phyloP scores from a whole-genome alignment of 2,888 invertebrate genomes.

The Cataglyphis cursor region DNA sequence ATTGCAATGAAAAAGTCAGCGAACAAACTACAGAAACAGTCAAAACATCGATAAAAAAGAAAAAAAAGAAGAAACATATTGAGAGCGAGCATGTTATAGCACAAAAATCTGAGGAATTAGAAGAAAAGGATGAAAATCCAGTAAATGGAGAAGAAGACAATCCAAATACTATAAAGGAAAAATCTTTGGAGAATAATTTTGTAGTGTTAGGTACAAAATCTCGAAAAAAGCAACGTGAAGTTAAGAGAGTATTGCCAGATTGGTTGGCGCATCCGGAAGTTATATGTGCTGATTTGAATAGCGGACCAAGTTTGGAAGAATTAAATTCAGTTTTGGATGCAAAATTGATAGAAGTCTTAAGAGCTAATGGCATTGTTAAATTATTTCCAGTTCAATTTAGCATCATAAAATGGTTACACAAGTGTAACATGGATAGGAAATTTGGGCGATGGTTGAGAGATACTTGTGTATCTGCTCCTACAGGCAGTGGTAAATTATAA shows the following conservation, averaged over 20 bases:
- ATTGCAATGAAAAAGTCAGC: not conserved
- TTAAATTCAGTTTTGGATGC: constrained; percentile 89
- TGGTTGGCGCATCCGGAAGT: constrained; percentile 95
- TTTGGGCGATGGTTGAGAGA: constrained; percentile 92
- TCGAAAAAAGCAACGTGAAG: constrained; percentile 82
- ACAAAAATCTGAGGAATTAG: constrained; percentile 11
- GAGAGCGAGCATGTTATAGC: not conserved
- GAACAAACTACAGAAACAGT: constrained; percentile 3
- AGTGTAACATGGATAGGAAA: constrained; percentile 89
- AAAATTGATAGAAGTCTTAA: constrained; percentile 89
- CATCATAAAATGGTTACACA: constrained; percentile 92
- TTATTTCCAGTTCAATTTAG: constrained; percentile 95
- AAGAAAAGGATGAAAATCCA: not conserved
- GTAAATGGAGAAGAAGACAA: constrained; percentile 2
- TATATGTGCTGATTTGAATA: constrained; percentile 91
- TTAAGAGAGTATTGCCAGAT: constrained; percentile 93
- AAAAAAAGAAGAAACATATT: constrained; percentile 40
- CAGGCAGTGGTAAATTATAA: constrained; percentile 93
- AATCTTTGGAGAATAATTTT: constrained; percentile 69
- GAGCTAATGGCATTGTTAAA: constrained; percentile 91
- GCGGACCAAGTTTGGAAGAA: constrained; percentile 86
- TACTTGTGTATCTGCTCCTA: constrained; percentile 98
- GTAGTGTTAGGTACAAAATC: constrained; percentile 86
- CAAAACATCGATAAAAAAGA: constrained; percentile 43
- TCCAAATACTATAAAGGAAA: not conserved